These are phyloP conservation scores for Theretra japonica DNA, from an alignment of 2,888 invertebrate species.

Conservation along the genomic window DNA sequence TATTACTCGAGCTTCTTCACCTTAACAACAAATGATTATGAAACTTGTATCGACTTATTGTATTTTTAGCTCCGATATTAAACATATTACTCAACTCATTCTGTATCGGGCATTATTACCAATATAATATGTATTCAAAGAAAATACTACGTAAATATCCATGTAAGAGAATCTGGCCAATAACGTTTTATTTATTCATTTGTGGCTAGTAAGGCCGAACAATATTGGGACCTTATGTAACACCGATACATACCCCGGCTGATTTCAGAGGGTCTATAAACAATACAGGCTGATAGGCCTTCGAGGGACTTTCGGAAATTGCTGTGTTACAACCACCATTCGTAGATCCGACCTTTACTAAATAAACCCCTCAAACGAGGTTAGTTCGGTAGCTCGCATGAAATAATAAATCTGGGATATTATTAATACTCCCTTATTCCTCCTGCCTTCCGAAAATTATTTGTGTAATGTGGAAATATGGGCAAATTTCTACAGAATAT, in stretches of 20 bases:
- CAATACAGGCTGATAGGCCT: conserved; percentile 4
- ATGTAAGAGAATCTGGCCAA: conserved; percentile 29
- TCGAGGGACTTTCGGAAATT: conserved; percentile 25
- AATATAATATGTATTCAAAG: conserved; percentile 9
- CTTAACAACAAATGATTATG: too few species aligned
- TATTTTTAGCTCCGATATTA: not conserved
- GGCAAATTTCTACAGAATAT: conserved; percentile 9
- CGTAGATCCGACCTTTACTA: conserved; percentile 19
- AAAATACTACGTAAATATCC: conserved; percentile 5
- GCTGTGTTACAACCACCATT: conserved; percentile 14
- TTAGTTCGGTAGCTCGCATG: conserved; percentile 24
- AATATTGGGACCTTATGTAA: conserved; percentile 38
- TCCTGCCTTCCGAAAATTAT: conserved; percentile 28
- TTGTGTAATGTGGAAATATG: conserved; percentile 8
- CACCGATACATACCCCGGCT: conserved; percentile 3
- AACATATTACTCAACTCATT: not conserved
- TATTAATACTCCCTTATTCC: conserved; percentile 38
- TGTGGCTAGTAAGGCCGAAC: conserved; percentile 36
- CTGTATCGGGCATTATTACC: not conserved
- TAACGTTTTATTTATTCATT: conserved; percentile 43
- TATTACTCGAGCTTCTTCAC: too few species aligned
- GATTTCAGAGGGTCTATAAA: conserved; percentile 5
- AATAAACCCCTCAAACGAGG: conserved; percentile 23
- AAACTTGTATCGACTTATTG: too few species aligned
- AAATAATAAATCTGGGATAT: conserved; percentile 36